Conservation (phyloP, 2,113 vertebrate species). For the Machaerirhynchus nigripectus region DNA sequence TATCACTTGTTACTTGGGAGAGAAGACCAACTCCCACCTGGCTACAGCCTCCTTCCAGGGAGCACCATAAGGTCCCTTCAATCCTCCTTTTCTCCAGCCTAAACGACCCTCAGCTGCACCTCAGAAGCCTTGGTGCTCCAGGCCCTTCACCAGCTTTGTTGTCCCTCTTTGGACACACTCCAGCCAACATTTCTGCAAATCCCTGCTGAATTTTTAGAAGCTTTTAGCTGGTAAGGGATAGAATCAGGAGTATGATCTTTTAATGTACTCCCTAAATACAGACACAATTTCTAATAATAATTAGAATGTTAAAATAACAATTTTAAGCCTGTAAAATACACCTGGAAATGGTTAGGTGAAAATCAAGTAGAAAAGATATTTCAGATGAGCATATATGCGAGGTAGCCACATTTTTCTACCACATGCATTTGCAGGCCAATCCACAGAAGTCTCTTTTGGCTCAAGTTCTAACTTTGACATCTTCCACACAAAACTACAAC, state of each 20-base stretch:
- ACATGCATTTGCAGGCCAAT: not conserved
- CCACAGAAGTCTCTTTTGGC: not conserved
- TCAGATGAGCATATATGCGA: rapidly evolving
- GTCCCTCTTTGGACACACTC: not conserved
- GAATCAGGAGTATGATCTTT: not conserved
- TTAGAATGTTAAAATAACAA: not conserved
- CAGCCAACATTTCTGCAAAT: not conserved
- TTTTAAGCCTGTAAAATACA: not conserved
- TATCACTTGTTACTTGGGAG: not conserved
- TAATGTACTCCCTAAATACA: not conserved
- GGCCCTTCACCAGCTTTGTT: not conserved
- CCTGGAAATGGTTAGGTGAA: not conserved
- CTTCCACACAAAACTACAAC: not conserved
- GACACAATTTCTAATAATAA: not conserved
- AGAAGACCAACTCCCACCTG: not conserved
- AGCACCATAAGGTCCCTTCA: not conserved
- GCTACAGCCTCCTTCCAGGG: not conserved
- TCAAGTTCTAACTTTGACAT: not conserved
- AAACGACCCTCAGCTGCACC: not conserved
- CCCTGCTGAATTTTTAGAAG: not conserved
- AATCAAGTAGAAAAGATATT: not conserved
- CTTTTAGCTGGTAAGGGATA: not conserved
- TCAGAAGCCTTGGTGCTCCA: not conserved
- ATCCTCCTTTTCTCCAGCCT: not conserved
- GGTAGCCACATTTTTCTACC: not conserved